A percentile compares a stretch with the other conserved stretches of the same genome.
Conservation (phyloP, 2,113 vertebrate species). For the Lepisosteus oculatus region DNA sequence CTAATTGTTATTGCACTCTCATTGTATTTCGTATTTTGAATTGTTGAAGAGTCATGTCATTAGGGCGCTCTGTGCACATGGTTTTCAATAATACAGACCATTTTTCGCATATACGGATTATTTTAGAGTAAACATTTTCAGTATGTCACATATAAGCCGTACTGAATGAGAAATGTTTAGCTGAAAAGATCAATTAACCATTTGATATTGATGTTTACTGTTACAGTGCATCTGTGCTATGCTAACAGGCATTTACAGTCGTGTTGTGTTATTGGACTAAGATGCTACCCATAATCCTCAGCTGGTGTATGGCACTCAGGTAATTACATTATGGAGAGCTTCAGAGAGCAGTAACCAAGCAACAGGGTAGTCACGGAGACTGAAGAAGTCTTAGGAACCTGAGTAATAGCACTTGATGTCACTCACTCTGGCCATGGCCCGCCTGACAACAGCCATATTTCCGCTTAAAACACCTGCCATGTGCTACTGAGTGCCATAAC, state of each 20-base stretch:
- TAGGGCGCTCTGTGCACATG: too few species aligned
- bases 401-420: conserved; percentile 34
- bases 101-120: too few species aligned
- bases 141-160: too few species aligned
- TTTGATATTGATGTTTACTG: too few species aligned
- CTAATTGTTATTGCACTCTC: too few species aligned
- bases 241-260: background rate
- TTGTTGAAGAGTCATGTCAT: too few species aligned
- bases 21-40: too few species aligned
- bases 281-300: conserved; percentile 18
- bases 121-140: too few species aligned
- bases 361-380: conserved; percentile 51
- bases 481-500: background rate
- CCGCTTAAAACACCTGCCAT: too few species aligned
- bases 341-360: conserved; percentile 50
- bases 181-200: too few species aligned
- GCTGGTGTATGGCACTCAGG: conserved; percentile 42
- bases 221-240: background rate
- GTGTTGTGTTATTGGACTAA: background rate
- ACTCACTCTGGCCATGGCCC: conserved; percentile 21
- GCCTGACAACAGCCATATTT: background rate
- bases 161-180: too few species aligned
- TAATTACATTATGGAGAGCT: conserved; percentile 46
- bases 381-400: conserved; percentile 33
- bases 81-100: too few species aligned